A percentile compares a stretch with the other conserved stretches of the same genome.
Conservation (phyloP, 2,797 vertebrate genomes). For the Gallirallus australis region DNA sequence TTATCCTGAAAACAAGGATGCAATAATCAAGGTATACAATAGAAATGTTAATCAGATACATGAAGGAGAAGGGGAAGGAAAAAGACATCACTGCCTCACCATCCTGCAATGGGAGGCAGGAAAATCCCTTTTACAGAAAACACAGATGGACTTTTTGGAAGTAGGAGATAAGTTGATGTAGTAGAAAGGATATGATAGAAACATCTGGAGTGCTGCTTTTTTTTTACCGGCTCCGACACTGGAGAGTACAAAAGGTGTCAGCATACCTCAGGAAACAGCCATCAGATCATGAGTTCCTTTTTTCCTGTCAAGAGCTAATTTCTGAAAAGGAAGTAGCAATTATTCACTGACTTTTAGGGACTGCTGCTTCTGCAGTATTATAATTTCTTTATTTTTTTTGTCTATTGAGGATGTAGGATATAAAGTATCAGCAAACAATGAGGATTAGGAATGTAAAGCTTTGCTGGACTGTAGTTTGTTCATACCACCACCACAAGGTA, state of each 20-base stretch:
- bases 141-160: neutral
- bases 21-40: neutral
- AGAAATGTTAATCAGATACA: neutral
- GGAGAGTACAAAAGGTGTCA: neutral
- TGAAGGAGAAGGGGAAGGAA: neutral
- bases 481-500: accelerated
- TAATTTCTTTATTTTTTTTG: neutral
- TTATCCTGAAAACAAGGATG: neutral
- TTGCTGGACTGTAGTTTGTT: neutral
- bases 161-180: neutral
- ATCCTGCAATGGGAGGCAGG: neutral
- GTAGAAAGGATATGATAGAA: neutral
- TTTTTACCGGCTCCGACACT: neutral
- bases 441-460: neutral
- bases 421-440: neutral
- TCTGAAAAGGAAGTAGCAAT: neutral
- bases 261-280: neutral
- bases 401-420: neutral
- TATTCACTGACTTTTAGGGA: neutral
- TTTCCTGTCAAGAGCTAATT: neutral
- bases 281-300: neutral
- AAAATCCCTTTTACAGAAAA: neutral
- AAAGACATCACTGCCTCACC: neutral
- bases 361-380: neutral
- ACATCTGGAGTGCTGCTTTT: neutral